Evolutionary conservation across 2,797 vertebrate genomes (phyloP).

Genomic region (Helarctos malayanus): DNA sequence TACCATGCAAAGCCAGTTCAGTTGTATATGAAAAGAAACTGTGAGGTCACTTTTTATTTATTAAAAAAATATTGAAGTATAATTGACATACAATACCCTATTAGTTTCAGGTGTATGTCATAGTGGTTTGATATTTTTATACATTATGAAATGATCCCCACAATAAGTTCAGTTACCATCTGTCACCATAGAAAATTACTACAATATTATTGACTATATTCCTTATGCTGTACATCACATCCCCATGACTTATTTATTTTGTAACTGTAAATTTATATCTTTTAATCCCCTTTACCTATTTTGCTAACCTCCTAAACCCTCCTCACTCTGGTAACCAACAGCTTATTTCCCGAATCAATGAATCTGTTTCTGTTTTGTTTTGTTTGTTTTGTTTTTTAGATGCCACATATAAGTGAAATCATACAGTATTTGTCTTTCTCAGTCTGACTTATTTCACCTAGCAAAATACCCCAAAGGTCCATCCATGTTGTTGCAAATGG

Average conservation of each 20-base stretch:
- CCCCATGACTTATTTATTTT: neutral
- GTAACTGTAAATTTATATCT: neutral
- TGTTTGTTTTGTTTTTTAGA: neutral
- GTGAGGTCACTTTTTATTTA: neutral
- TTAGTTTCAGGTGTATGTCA: neutral
- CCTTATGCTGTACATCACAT: neutral
- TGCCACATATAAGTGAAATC: neutral
- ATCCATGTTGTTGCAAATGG: neutral
- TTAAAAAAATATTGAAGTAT: neutral
- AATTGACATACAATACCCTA: neutral
- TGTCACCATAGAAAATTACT: neutral
- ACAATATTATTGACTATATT: neutral
- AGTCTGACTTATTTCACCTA: neutral
- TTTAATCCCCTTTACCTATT: neutral
- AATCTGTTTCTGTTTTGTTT: neutral
- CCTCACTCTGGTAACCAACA: neutral
- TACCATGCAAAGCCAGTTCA: neutral
- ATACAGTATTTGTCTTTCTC: neutral
- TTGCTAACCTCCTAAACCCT: neutral
- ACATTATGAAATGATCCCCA: neutral
- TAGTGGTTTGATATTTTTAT: neutral
- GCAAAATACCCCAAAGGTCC: neutral
- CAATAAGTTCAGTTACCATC: neutral
- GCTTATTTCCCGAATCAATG: neutral
- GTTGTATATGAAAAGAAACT: neutral